phyloP scores from a whole-genome alignment of 2,888 invertebrate species.

The Cordilura impudica region DNA sequence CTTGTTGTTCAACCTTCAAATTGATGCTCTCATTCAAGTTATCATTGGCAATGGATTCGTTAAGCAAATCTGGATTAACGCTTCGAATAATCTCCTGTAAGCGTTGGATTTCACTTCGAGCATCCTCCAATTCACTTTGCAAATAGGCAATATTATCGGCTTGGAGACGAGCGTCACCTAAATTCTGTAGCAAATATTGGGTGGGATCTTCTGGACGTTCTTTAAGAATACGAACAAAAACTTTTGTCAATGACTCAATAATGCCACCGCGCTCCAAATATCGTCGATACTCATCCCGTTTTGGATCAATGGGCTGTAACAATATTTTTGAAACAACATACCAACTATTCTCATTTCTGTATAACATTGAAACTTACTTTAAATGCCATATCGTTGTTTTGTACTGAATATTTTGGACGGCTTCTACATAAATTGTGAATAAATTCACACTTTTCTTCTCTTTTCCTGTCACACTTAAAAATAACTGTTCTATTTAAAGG shows the following conservation, averaged over 20 bases:
- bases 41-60: slow-evolving; percentile 13
- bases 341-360: neutral
- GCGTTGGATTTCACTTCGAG: slow-evolving; percentile 70
- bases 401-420: slow-evolving; percentile 13
- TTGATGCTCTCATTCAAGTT: slow-evolving; percentile 16
- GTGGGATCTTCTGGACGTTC: slow-evolving; percentile 76
- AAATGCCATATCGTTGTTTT: slow-evolving; percentile 67
- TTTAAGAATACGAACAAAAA: slow-evolving; percentile 73
- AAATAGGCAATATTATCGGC: slow-evolving; percentile 72
- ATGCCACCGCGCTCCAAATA: slow-evolving; percentile 76
- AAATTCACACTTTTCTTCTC: neutral
- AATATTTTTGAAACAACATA: neutral
- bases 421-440: neutral
- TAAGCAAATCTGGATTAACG: slow-evolving; percentile 69
- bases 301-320: slow-evolving; percentile 76
- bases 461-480: slow-evolving; percentile 12
- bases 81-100: slow-evolving; percentile 69
- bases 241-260: slow-evolving; percentile 76
- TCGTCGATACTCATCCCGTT: slow-evolving; percentile 77
- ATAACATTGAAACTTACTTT: slow-evolving; percentile 68
- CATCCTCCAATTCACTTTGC: slow-evolving; percentile 71
- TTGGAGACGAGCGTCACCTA: slow-evolving; percentile 73
- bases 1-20: neutral
- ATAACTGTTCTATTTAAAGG: slow-evolving; percentile 53
- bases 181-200: slow-evolving; percentile 73